These are phyloP conservation scores for Calliphora vomitoria DNA, from an alignment of 2,888 invertebrate genomes.

Conservation along the genomic window DNA sequence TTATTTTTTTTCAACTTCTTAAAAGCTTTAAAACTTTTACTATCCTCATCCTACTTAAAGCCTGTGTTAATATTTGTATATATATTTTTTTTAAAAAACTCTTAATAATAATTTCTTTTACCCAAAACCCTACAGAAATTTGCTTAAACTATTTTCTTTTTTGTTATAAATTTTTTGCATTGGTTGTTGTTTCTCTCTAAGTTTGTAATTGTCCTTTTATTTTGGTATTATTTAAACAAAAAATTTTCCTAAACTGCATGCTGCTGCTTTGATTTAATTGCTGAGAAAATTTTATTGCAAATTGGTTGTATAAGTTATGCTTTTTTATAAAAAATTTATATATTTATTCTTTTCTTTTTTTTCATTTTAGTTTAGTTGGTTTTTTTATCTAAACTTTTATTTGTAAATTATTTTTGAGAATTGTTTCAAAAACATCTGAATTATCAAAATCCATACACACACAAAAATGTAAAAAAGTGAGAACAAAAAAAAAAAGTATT, in stretches of 20 bases:
- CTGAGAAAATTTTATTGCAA: constrained; percentile 47
- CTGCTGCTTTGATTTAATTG: constrained; percentile 58
- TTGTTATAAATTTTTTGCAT: constrained; percentile 63
- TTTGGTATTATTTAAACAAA: constrained; percentile 13
- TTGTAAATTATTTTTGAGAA: constrained; percentile 74
- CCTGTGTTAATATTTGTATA: constrained; percentile 69
- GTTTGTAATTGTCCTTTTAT: constrained; percentile 54
- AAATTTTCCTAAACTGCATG: constrained; percentile 49
- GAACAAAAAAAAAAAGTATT: constrained; percentile 3
- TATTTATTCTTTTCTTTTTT: constrained; percentile 46
- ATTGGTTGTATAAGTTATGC: constrained; percentile 66
- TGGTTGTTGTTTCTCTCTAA: constrained; percentile 67
- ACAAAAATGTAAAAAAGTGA: constrained; percentile 78
- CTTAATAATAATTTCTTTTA: constrained; percentile 56
- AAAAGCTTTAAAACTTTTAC: constrained; percentile 43
- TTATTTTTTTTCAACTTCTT: constrained; percentile 11
- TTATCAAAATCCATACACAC: constrained; percentile 77
- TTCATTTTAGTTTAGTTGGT: constrained; percentile 44
- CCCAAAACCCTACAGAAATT: not conserved
- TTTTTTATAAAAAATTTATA: constrained; percentile 53
- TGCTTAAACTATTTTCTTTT: constrained; percentile 13
- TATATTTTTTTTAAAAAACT: constrained; percentile 58
- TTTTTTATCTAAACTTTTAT: constrained; percentile 48
- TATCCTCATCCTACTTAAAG: constrained; percentile 17
- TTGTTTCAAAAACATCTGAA: constrained; percentile 56